A percentile compares a stretch with the other conserved stretches of the same genome.
Conservation (phyloP, 2,113 vertebrate genomes). For the Leiothrix lutea region DNA sequence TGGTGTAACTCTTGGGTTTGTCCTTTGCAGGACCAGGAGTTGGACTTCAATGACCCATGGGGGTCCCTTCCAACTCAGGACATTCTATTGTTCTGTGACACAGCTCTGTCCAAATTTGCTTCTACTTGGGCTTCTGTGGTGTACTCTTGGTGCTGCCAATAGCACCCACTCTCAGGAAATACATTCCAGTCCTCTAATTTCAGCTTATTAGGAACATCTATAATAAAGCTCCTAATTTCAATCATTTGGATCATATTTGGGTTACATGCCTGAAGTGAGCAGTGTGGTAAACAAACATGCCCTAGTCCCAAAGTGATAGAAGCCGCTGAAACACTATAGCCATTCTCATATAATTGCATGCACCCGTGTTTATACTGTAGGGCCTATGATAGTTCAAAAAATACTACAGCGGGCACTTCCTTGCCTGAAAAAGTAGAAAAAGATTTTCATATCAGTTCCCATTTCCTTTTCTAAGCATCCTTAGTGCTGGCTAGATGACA, state of each 20-base stretch:
- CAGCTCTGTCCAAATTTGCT: not conserved
- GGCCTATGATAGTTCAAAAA: not conserved
- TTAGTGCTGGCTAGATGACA: not conserved
- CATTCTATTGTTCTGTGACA: not conserved
- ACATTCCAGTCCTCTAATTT: not conserved
- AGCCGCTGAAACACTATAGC: not conserved
- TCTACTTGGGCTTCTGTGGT: not conserved
- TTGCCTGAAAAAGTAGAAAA: not conserved
- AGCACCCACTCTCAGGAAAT: not conserved
- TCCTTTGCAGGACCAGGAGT: not conserved
- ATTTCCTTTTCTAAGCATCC: not conserved
- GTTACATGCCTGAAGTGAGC: not conserved
- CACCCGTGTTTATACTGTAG: not conserved
- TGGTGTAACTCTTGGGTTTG: not conserved
- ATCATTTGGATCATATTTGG: not conserved
- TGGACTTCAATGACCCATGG: not conserved
- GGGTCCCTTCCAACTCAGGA: not conserved
- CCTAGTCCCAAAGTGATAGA: not conserved
- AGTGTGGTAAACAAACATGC: not conserved
- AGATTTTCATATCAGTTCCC: not conserved
- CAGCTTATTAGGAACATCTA: not conserved
- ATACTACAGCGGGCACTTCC: not conserved
- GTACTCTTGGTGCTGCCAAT: not conserved
- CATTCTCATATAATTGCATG: not conserved
- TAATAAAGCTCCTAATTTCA: not conserved